phyloP scores from a whole-genome alignment of 2,113 vertebrate species.

The Tretioscincus oriximinensis region DNA sequence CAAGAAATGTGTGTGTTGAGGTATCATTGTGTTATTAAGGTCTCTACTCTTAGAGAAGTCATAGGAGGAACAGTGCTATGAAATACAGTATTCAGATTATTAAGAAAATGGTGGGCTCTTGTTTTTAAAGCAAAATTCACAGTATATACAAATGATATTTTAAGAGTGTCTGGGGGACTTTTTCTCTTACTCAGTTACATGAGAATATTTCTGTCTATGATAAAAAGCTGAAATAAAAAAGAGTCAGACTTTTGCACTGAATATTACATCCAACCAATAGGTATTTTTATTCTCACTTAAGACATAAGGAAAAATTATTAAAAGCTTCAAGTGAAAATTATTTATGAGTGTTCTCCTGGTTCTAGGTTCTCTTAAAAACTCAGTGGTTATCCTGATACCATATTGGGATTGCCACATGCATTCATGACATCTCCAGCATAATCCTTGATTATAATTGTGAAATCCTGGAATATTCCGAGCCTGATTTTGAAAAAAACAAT shows the following conservation, averaged over 20 bases:
- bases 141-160: background rate
- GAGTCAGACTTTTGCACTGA: background rate
- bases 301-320: background rate
- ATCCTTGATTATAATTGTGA: too few species aligned
- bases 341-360: background rate
- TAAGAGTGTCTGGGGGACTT: background rate
- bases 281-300: background rate
- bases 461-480: too few species aligned
- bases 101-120: background rate
- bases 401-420: too few species aligned
- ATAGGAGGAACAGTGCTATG: background rate
- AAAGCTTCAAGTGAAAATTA: background rate
- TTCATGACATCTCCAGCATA: too few species aligned
- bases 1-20: background rate
- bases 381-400: too few species aligned
- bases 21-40: background rate
- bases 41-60: constrained; percentile 1
- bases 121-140: background rate
- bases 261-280: background rate
- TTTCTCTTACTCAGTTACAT: background rate
- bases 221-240: background rate
- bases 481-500: too few species aligned
- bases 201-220: background rate
- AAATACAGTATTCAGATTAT: background rate
- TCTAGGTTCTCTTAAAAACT: background rate